Base-by-base conservation (phyloP, 2,113 vertebrate genomes). In the Penelope pileata region DNA sequence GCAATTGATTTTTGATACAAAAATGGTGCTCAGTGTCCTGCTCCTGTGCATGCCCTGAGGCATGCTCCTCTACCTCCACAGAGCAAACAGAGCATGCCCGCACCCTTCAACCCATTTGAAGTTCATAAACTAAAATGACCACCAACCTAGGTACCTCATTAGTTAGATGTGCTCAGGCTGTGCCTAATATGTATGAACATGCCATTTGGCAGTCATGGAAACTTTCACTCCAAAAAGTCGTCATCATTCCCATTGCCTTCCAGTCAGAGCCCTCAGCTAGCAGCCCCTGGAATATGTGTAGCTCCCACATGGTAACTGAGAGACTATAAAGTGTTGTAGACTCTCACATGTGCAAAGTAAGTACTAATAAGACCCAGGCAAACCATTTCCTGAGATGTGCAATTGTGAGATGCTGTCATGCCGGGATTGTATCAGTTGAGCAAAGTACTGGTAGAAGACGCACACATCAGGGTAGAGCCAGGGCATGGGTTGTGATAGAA, bases 391-490 rank as follows among this genome's bases (percentile, higher is more conserved):
- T 50, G 72, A 32, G 16, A 9, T 26, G 29, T 51, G 53, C 50
- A 43, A 0, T 1, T 29, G 11, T 23, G 68, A 40, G 56, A 14
- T 66, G 36, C 1, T 58, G 16, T 15, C 10, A 7, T 4, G 10
- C 19, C 77, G 42, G 38, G 22, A 12, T 16, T 9, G 38, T 29
- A 30, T 6, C 63, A 64, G 42, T 6, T 6, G 10, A 6, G 13
- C 53, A 18, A 11, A 34, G 22, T 36, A 4, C 10, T 3, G 11
- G 7, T 6, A 43, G 34, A 45, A 23, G 19, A 23, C 17, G 7
- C 10, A 76, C 43, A 12, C 0, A 1, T 1, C 2, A 2, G 8
- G 26, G 16, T 17, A 45, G 43, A 38, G 13, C 2, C 26, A 27
- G 27, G 27, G 7, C 14, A 19, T 21, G 30, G 27, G 24, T 21